Evolutionary conservation across 30 jellyfish, hydroid and myxozoan genomes (phyloP).

Genomic region (Aurelia aurita): DNA sequence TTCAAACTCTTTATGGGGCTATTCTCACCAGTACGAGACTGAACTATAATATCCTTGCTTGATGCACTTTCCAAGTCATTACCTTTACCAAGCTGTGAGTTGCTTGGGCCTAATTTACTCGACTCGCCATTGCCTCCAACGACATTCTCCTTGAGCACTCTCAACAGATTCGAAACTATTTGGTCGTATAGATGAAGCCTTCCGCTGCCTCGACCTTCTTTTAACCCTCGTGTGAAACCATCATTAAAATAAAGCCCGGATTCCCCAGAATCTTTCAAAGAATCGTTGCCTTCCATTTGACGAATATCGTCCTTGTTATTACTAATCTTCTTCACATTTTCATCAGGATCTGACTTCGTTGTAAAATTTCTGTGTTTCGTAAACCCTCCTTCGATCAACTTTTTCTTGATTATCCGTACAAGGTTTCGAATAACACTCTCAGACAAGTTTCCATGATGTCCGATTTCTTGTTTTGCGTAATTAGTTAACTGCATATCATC

Average conservation of each 20-base stretch:
- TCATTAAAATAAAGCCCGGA: neutral
- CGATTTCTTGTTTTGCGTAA: constrained; percentile 62
- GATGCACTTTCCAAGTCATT: neutral
- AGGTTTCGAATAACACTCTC: constrained; percentile 48
- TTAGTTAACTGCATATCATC: constrained; percentile 51
- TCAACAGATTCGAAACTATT: constrained; percentile 49
- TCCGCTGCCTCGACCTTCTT: constrained; percentile 5
- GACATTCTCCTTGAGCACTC: constrained; percentile 16
- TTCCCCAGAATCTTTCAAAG: neutral
- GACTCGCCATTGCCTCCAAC: neutral
- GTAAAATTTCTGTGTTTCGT: neutral
- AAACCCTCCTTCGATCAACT: constrained; percentile 32
- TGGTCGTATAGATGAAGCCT: constrained; percentile 19
- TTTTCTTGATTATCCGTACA: constrained; percentile 31
- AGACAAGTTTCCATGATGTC: constrained; percentile 57
- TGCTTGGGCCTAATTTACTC: neutral
- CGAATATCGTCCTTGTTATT: neutral
- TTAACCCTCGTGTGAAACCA: constrained; percentile 9
- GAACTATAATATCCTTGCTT: neutral
- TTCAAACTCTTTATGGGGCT: neutral
- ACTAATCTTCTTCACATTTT: neutral
- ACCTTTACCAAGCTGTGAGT: neutral
- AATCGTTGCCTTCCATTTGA: neutral
- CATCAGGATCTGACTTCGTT: neutral
- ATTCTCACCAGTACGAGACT: neutral